Conservation (phyloP, 2,888 invertebrate species). For the Mechanitis mazaeus region DNA sequence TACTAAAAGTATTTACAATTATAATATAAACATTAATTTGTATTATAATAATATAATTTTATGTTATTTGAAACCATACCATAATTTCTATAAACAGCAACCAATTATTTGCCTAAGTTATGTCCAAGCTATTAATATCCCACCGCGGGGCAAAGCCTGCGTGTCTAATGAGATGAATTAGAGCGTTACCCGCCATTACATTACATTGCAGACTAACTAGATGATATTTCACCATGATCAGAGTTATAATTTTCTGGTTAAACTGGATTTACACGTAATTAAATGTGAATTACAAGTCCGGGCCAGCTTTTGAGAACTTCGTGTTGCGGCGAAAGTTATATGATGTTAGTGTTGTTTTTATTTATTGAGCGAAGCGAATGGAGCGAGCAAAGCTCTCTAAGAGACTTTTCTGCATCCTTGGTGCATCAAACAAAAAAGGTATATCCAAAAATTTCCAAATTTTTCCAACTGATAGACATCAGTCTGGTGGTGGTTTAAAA, state of each 20-base stretch:
- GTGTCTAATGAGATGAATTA: conserved; percentile 24
- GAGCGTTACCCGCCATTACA: conserved; percentile 21
- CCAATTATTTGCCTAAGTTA: conserved; percentile 2
- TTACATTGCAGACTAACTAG: conserved; percentile 9
- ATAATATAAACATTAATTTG: no score
- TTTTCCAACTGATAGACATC: no score
- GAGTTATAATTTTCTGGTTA: conserved; percentile 19
- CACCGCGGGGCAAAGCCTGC: conserved; percentile 16
- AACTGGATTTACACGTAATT: conserved; percentile 24
- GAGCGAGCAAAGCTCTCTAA: no score
- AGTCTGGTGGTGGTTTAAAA: no score
- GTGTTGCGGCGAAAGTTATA: not conserved
- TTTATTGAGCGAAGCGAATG: no score
- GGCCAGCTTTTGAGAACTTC: not conserved
- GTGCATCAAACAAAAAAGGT: no score
- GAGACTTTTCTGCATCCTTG: no score
- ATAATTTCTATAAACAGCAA: not conserved
- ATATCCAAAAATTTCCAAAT: no score
- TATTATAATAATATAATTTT: no score
- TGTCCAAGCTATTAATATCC: not conserved
- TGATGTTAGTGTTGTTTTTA: no score
- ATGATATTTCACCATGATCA: conserved; percentile 24
- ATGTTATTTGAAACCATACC: no score
- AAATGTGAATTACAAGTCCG: conserved; percentile 23
- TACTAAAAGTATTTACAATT: no score